Evolutionary conservation across 1,140 invertebrate species (phyloP), one percentile per base, ranked within the genome.

Genomic region (Caenorhabditis tropicalis): DNA sequence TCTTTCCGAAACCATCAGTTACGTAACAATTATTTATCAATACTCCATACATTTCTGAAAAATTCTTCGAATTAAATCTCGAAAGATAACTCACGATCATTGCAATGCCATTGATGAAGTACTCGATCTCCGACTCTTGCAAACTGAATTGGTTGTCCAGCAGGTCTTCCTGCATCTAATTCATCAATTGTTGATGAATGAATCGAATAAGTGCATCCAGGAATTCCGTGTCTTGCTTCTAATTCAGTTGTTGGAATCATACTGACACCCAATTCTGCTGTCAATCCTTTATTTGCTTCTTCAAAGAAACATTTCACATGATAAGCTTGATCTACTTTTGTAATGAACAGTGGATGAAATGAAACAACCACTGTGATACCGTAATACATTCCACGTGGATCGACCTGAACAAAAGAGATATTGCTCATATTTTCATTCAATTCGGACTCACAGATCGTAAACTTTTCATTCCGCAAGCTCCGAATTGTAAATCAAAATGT

Each of bases 251-350:
- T 91, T 31, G 89, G 89, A 80, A 90, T 88, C 90, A 90, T 90
- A 84, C 89, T 91, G 24, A 91, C 90, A n/a, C 90, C 90, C 33
- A 91, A 82, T 86, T 91, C 90, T 6, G 90, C 90, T 16, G 90
- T 91, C 15, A 91, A 58, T 27, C 90, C 90, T 43, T 85, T 84
- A 27, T 84, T 89, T 6, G 90, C 90, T 82, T 91, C 90, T 70
- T 91, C 90, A 79, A 91, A 91, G 86, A 91, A 91, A 51, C 90
- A 91, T 70, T 90, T 90, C 15, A 91, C 89, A 81, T 91, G 90
- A 70, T 90, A 91, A 24, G 89, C 89, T 80, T 91, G 90, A 80
- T 91, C 89, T 1, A 91, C 89, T 83, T 91, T 91, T 27, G 90
- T 91, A 43, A 91, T 91, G 53, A 91, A 90, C n/a, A 91, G 51